These are phyloP conservation scores for Diphyllodes magnificus DNA, from an alignment of 2,113 vertebrate genomes.

Conservation along the genomic window DNA sequence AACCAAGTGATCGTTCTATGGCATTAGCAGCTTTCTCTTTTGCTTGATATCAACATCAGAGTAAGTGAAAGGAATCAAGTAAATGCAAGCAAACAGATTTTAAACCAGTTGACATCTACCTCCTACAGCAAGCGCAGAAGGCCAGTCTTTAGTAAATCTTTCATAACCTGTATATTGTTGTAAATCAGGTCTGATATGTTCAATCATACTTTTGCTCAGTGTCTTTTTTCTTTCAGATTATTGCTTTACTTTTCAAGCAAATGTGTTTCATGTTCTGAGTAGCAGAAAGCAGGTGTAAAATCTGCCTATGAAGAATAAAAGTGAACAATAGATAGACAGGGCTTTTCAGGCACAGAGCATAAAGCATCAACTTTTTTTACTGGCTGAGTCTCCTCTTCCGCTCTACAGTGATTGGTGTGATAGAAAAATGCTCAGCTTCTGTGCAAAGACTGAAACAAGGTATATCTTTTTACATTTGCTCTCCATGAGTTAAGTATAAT, in stretches of 20 bases:
- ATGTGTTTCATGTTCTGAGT: background rate
- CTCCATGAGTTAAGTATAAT: background rate
- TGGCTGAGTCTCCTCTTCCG: background rate
- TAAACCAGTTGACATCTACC: background rate
- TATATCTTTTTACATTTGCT: background rate
- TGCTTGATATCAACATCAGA: background rate
- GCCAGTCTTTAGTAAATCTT: background rate
- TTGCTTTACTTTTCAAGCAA: background rate
- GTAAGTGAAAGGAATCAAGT: background rate
- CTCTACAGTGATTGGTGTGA: background rate
- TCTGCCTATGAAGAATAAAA: background rate
- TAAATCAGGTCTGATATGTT: background rate
- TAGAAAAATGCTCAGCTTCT: background rate
- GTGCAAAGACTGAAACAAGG: background rate
- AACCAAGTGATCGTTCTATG: background rate
- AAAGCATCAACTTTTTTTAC: background rate
- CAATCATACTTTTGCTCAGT: background rate
- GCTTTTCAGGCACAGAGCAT: background rate
- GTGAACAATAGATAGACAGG: background rate
- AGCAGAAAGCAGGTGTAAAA: background rate
- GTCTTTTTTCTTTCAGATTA: background rate
- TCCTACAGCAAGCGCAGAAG: background rate
- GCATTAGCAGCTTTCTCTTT: background rate
- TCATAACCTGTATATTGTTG: background rate
- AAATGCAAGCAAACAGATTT: background rate